A percentile compares a stretch with the other conserved stretches of the same genome.
These are phyloP conservation scores for Dioctria rufipes DNA, from an alignment of 2,888 invertebrate genomes.

Conservation along the genomic window DNA sequence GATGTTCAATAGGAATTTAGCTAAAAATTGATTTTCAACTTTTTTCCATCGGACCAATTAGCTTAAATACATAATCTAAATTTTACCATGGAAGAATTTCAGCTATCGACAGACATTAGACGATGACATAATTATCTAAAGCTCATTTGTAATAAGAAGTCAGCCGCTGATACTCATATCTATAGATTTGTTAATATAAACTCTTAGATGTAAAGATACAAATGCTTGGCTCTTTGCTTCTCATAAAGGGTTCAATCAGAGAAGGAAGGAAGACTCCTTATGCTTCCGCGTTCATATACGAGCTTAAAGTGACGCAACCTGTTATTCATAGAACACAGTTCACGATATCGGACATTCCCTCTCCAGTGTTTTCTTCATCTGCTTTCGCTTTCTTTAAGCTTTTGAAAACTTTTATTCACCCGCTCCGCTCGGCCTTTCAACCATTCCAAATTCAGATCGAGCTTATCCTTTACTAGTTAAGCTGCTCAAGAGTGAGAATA, in stretches of 20 bases:
- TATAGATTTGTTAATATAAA: neutral
- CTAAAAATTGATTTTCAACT: too few relatives aligned
- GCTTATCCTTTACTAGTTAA: neutral
- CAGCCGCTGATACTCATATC: neutral
- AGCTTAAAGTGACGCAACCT: constrained; percentile 7
- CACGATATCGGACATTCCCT: neutral
- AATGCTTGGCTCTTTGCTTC: neutral
- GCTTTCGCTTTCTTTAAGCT: constrained; percentile 4
- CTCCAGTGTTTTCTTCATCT: neutral
- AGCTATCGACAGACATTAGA: too few relatives aligned
- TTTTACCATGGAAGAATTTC: too few relatives aligned
- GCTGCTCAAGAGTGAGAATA: too few relatives aligned
- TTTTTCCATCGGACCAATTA: too few relatives aligned
- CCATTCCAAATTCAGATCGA: neutral
- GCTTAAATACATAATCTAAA: too few relatives aligned
- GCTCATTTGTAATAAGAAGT: neutral
- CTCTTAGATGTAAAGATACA: neutral
- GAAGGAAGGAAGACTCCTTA: too few relatives aligned
- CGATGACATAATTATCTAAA: too few relatives aligned
- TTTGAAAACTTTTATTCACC: neutral
- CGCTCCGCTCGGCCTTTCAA: neutral
- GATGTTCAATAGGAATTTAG: too few relatives aligned
- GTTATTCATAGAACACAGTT: constrained; percentile 9
- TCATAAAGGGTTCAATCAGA: neutral
- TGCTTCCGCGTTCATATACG: too few relatives aligned